Evolutionary conservation across 2,888 invertebrate genomes (phyloP), one percentile per base, ranked within the genome.

Genomic region (Euplexia lucipara): DNA sequence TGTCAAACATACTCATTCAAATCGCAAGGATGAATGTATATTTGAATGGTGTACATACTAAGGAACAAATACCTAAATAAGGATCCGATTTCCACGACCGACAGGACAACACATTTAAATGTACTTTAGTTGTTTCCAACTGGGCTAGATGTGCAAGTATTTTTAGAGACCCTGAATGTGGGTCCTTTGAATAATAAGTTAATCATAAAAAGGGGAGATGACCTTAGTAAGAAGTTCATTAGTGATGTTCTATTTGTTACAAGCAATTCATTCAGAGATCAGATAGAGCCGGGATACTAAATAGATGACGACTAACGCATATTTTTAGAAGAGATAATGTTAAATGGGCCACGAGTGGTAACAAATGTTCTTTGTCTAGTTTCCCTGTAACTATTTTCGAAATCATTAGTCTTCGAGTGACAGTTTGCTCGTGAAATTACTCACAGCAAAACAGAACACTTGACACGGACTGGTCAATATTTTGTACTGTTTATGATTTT

Each of bases 401-500:
- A 88, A 86, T 89, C 87, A 89, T 92, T 91, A 91, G 87, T 86
- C 84, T 84, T 78, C 74, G 80, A 83, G 83, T 84, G 89, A 88
- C 88, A 88, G 75, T 85, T 75, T 79, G 80, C 83, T 87, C 75
- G 83, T 86, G 85, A 88, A 88, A 90, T 92, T 91, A 90, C 87
- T 92, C 90, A 89, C 87, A 83, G 86, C 85, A 84, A 82, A 86
- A 86, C 88, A 82, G 90, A 91, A 90, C 84, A 90, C 85, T 88
- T 92, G 92, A 91, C 91, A 88, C 86, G 78, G 79, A 73, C 68
- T 75, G 83, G 83, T 91, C 91, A 91, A 93, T 94, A 93, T 91
- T 90, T 92, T 88, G 86, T 88, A 84, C 78, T 88, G 85, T 93
- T 94, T 94, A 94, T 92, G 88, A 87, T 87, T 83, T 86, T 81